Evolutionary conservation across 2,113 vertebrate genomes (phyloP).

Genomic region (Hemiprocne comata): DNA sequence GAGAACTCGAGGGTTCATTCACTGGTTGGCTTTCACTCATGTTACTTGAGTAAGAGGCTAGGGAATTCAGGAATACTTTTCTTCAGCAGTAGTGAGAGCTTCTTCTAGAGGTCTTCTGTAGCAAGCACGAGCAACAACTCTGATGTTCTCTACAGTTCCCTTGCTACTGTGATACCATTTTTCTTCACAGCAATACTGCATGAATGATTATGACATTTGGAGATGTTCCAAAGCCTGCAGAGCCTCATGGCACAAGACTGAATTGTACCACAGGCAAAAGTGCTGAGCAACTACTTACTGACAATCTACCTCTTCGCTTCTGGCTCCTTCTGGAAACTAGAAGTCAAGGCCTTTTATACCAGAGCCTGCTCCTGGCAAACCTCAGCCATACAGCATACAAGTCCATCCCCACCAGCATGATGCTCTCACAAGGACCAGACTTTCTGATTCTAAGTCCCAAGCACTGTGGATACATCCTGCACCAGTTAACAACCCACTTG

Average conservation of each 20-base stretch:
- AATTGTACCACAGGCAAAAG: neutral
- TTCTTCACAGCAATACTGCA: neutral
- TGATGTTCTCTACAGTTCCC: neutral
- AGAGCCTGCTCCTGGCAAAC: neutral
- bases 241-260: neutral
- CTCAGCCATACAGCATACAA: neutral
- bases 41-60: rapidly evolving
- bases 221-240: neutral
- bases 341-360: neutral
- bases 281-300: neutral
- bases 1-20: rapidly evolving
- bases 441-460: neutral
- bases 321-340: neutral
- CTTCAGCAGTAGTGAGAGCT: neutral
- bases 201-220: neutral
- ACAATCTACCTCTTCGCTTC: neutral
- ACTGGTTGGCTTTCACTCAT: neutral
- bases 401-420: neutral
- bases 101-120: neutral
- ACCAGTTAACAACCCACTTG: neutral
- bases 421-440: neutral
- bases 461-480: rapidly evolving
- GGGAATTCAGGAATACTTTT: neutral
- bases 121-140: neutral
- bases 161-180: neutral